Conservation (phyloP, 1,140 invertebrate species). For the Bilobella aurantiaca region DNA sequence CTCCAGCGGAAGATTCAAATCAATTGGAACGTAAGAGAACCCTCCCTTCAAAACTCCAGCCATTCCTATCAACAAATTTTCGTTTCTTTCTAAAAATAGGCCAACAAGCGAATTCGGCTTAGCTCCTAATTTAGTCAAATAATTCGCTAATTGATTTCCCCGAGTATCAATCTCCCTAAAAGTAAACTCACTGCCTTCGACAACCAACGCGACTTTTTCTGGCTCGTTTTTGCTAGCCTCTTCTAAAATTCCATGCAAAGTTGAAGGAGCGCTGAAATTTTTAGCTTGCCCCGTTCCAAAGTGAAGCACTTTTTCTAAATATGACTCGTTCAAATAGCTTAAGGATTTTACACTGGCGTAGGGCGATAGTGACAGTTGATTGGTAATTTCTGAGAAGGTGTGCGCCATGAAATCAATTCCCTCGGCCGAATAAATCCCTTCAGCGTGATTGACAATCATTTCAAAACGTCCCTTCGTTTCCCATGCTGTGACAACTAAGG, state of each 20-base stretch:
- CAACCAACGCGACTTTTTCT: background rate
- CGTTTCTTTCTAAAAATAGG: slow-evolving; percentile 62
- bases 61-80: slow-evolving; percentile 56
- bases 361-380: no score
- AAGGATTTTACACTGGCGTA: no score
- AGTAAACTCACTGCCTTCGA: background rate
- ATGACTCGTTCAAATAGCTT: no score
- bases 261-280: background rate
- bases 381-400: no score
- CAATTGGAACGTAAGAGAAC: slow-evolving; percentile 67
- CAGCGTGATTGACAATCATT: no score
- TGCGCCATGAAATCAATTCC: no score
- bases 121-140: background rate
- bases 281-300: no score
- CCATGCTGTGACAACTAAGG: no score
- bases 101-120: slow-evolving; percentile 42
- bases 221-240: background rate
- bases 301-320: no score
- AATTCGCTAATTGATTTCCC: background rate
- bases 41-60: slow-evolving; percentile 67
- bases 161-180: background rate
- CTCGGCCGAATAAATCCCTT: no score
- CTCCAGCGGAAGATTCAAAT: slow-evolving; percentile 58
- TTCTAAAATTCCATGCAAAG: no score
- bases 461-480: no score